Conservation (phyloP, 1,140 invertebrate species). For the Psilanteris sp. region DNA sequence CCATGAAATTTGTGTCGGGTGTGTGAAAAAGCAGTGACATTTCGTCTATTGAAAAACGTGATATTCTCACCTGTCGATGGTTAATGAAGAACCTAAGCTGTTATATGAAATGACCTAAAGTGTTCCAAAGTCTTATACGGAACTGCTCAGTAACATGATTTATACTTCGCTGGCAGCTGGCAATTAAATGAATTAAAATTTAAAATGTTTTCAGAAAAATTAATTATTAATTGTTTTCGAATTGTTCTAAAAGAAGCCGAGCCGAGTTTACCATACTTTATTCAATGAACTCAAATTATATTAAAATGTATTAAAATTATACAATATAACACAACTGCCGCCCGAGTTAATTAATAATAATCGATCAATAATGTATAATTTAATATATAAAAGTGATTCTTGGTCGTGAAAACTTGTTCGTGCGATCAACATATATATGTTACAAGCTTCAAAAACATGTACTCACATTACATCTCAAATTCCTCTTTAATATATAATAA, state of each 20-base stretch:
- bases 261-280: no score
- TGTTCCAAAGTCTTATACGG: neutral
- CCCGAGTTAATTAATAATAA: slow-evolving; percentile 10
- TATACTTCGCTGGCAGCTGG: no score
- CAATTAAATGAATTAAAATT: no score
- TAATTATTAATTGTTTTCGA: no score
- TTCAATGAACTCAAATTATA: no score
- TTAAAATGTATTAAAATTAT: no score
- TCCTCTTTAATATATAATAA: slow-evolving; percentile 54
- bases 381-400: slow-evolving; percentile 12
- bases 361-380: slow-evolving; percentile 10
- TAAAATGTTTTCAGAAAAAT: no score
- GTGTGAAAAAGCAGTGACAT: no score
- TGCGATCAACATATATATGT: slow-evolving; percentile 9
- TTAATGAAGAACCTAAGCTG: neutral
- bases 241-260: no score
- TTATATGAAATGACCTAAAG: neutral
- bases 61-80: slow-evolving; percentile 1
- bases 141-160: no score
- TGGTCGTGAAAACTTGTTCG: neutral
- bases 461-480: slow-evolving; percentile 20
- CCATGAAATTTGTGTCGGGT: no score
- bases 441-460: slow-evolving; percentile 12
- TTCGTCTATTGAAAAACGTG: neutral
- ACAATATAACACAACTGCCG: no score